These are phyloP conservation scores for Indicator maculatus DNA, from an alignment of 2,113 vertebrate species.

Conservation along the genomic window DNA sequence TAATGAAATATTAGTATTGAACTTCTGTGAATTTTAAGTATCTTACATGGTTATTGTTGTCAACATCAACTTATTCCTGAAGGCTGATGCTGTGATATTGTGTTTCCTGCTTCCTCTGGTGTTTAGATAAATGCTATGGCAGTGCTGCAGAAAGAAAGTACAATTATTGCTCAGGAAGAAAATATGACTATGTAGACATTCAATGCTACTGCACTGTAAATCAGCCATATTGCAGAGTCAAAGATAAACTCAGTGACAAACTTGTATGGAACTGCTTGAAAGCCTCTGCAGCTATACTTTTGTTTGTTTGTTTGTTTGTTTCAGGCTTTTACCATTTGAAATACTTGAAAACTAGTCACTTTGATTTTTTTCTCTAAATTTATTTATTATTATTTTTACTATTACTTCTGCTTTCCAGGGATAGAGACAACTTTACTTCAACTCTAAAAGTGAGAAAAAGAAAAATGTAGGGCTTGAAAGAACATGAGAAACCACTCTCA, in stretches of 20 bases:
- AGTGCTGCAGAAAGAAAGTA: not conserved
- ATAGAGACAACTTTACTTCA: not conserved
- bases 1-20: not conserved
- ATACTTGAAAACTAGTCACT: not conserved
- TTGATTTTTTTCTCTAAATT: not conserved
- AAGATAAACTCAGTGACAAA: not conserved
- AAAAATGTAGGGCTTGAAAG: not conserved
- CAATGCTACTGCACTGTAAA: not conserved
- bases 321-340: not conserved
- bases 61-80: not conserved
- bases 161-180: not conserved
- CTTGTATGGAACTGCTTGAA: not conserved
- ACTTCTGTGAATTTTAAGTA: not conserved
- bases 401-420: not conserved
- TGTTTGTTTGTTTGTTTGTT: not conserved
- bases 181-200: not conserved
- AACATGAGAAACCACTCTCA: not conserved
- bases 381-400: not conserved
- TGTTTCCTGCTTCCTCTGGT: not conserved
- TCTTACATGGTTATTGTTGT: not conserved
- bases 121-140: not conserved
- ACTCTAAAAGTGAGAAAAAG: not conserved
- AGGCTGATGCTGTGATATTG: not conserved
- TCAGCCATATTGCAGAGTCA: not conserved
- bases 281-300: not conserved